Base-by-base conservation (phyloP, 2,888 invertebrate species). In the Mythimna vitellina region DNA sequence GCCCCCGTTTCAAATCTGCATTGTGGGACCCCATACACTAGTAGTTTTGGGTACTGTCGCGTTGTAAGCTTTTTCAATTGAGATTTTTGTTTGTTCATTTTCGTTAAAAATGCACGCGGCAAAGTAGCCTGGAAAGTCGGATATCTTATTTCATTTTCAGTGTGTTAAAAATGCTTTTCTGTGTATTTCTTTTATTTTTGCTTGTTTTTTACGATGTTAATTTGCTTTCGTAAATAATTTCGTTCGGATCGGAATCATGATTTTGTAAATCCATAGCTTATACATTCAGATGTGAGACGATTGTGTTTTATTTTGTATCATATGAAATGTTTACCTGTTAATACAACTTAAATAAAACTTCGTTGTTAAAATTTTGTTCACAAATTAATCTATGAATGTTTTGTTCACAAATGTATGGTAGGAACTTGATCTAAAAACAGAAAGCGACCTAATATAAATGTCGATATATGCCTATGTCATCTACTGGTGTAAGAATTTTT, bases 11-110 rank as follows among this genome's bases (percentile, higher is more conserved):
- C 91, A 90, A 93, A 94, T 94, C 94, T 93, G 94, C 92, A 94
- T 95, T 95, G 94, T 95, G 95, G 94, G 92, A 91, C 94, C 95
- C 94, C 94, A 93, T 92, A 93, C 87, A 92, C 90, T 92, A 93
- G 92, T 94, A 94, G 94, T 95, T 94, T 90, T 91, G 83, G 88
- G 95, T 92, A 95, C 92, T 86, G 82, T 90, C 90, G 86, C 56
- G 84, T 65, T 69, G 89, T 87, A 74, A 85, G 68, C 64, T 65
- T 58, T 61, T 68, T 57, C 51, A 62, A 54, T 70, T 65, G 56
- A 25, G 20, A 60, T 72, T 72, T 67, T 69, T 63, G 22, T 67
- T 76, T 74, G 53, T 63, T 25, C 54, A 58, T 62, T 80, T 79
- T 54, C 60, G 65, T 83, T 69, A 80, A 83, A 79, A 80, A 80